Conservation (phyloP, 1,140 invertebrate species). For the Halyomorpha halys region DNA sequence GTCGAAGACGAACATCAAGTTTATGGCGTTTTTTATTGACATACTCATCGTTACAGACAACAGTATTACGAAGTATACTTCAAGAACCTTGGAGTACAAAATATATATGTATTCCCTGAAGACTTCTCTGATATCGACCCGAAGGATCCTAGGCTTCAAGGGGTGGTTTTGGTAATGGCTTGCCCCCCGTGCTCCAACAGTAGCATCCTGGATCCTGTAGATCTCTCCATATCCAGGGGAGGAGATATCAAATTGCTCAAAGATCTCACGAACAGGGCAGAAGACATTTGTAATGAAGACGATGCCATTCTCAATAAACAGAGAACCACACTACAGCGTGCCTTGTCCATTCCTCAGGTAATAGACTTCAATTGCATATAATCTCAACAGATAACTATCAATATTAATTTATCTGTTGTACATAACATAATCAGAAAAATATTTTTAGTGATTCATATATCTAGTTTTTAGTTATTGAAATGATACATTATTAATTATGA, state of each 20-base stretch:
- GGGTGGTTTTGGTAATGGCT: slow-evolving; percentile 58
- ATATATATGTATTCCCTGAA: slow-evolving; percentile 48
- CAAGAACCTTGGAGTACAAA: slow-evolving; percentile 42
- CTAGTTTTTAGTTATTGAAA: too few species aligned
- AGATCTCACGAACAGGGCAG: slow-evolving; percentile 43
- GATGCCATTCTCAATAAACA: slow-evolving; percentile 39
- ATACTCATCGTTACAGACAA: slow-evolving; percentile 33
- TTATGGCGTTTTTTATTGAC: too few species aligned
- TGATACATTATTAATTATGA: too few species aligned
- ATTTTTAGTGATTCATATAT: too few species aligned
- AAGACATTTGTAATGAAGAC: slow-evolving; percentile 34
- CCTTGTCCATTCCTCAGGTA: slow-evolving; percentile 57
- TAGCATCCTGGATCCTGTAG: slow-evolving; percentile 42
- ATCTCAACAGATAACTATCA: too few species aligned
- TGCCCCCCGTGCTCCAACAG: slow-evolving; percentile 66
- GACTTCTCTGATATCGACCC: slow-evolving; percentile 47
- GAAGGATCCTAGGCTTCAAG: slow-evolving; percentile 44
- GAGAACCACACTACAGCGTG: slow-evolving; percentile 49
- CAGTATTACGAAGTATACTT: slow-evolving; percentile 46
- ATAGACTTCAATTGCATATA: slow-evolving; percentile 4
- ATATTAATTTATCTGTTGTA: too few species aligned
- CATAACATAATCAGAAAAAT: too few species aligned
- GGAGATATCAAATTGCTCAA: slow-evolving; percentile 56
- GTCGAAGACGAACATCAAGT: too few species aligned
- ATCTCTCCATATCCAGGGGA: slow-evolving; percentile 45